phyloP scores from a whole-genome alignment of 2,888 invertebrate species.

The Eupithecia dodoneata region DNA sequence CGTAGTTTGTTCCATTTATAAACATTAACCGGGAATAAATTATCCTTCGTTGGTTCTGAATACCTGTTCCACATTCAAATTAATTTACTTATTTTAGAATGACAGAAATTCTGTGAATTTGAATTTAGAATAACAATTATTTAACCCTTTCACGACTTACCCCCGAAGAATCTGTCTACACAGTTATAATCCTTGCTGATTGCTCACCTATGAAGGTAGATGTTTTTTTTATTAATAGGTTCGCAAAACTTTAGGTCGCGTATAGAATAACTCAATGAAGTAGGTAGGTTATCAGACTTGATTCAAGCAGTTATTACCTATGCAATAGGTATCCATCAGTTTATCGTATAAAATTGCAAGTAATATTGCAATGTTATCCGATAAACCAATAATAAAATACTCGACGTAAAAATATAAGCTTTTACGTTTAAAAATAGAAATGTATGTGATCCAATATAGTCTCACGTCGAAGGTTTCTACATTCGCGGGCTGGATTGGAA shows the following conservation, averaged over 20 bases:
- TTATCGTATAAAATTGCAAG: too few species aligned
- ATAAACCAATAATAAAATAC: not conserved
- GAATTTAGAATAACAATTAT: not conserved
- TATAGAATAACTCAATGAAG: not conserved
- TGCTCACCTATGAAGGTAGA: not conserved
- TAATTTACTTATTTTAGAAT: not conserved
- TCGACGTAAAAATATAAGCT: not conserved
- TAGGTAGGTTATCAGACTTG: not conserved
- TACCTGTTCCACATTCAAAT: not conserved
- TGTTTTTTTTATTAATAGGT: too few species aligned
- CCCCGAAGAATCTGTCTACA: not conserved
- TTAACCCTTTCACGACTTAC: not conserved
- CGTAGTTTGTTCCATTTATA: not conserved
- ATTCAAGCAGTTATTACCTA: not conserved
- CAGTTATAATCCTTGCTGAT: not conserved
- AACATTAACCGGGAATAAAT: not conserved
- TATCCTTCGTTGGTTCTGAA: not conserved
- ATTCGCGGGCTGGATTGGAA: not conserved
- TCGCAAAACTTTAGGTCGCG: not conserved
- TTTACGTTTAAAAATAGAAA: constrained; percentile 8
- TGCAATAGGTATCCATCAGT: not conserved
- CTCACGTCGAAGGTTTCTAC: not conserved
- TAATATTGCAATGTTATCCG: not conserved
- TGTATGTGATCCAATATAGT: not conserved
- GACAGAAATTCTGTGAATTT: not conserved